A percentile compares a stretch with the other conserved stretches of the same genome.
Conservation (phyloP, 1,140 invertebrate species). For the Orius insidiosus region DNA sequence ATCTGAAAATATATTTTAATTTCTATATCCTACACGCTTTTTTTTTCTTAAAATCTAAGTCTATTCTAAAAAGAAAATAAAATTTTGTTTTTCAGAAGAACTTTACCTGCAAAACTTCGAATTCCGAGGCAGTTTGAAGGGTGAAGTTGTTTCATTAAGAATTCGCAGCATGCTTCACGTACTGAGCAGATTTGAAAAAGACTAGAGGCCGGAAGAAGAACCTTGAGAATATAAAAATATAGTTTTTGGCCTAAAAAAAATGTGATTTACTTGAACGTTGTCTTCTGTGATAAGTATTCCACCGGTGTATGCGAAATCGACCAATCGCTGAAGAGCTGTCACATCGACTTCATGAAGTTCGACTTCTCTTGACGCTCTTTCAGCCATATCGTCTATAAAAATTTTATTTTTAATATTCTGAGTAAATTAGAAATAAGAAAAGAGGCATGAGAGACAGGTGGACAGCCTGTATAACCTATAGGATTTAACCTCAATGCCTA, state of each 20-base stretch:
- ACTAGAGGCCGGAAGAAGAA: slow-evolving; percentile 56
- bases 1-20: background rate
- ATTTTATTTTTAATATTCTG: background rate
- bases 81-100: background rate
- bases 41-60: background rate
- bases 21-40: background rate
- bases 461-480: too few relatives aligned
- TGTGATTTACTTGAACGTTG: slow-evolving; percentile 46
- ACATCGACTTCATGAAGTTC: slow-evolving; percentile 43
- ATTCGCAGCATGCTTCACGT: slow-evolving; percentile 60
- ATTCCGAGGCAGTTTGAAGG: slow-evolving; percentile 71
- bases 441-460: background rate
- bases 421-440: background rate
- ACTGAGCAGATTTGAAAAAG: slow-evolving; percentile 57
- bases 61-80: background rate
- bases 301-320: slow-evolving; percentile 60
- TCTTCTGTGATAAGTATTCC: slow-evolving; percentile 59
- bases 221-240: slow-evolving; percentile 26
- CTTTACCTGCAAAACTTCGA: slow-evolving; percentile 43
- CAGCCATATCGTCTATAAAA: slow-evolving; percentile 47
- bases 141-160: slow-evolving; percentile 77
- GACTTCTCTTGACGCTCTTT: slow-evolving; percentile 38
- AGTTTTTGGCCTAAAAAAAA: too few relatives aligned
- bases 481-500: too few relatives aligned
- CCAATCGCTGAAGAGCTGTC: slow-evolving; percentile 39